phyloP scores from a whole-genome alignment of 2,113 vertebrate species.

The Clinocottus analis region DNA sequence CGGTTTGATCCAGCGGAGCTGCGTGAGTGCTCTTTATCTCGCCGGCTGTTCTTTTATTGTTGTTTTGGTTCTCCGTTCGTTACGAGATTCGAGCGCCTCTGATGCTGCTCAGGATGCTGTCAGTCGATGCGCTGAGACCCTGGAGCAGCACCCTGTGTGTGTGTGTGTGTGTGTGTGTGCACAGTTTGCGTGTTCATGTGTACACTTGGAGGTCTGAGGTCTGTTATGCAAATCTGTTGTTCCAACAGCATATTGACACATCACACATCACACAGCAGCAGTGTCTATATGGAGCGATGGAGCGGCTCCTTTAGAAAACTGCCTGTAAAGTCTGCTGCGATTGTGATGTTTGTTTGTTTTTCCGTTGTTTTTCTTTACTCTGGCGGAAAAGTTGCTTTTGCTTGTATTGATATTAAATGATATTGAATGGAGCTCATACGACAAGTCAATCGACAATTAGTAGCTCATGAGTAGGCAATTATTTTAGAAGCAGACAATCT shows the following conservation, averaged over 20 bases:
- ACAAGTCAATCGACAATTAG: background rate
- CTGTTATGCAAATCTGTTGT: background rate
- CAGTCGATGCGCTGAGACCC: conserved; percentile 9
- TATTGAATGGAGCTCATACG: too few relatives aligned
- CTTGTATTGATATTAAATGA: too few relatives aligned
- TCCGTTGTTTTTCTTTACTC: background rate
- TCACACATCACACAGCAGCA: conserved; percentile 28
- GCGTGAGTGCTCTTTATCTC: conserved; percentile 41
- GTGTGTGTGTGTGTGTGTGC: background rate
- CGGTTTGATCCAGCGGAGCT: conserved; percentile 57
- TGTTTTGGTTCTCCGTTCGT: conserved; percentile 10
- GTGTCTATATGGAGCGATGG: conserved; percentile 17
- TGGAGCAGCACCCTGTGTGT: background rate
- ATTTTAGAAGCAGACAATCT: background rate
- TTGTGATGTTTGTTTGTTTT: too few relatives aligned
- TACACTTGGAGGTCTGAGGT: background rate
- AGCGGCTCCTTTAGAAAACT: background rate
- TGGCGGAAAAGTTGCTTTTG: background rate
- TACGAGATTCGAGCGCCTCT: conserved; percentile 22
- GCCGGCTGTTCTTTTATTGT: conserved; percentile 42
- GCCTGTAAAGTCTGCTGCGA: background rate
- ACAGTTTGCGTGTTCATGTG: background rate
- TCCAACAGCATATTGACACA: conserved; percentile 32
- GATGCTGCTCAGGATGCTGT: conserved; percentile 17
- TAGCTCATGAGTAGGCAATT: background rate